These are phyloP conservation scores for Calidris pygmaea DNA, from an alignment of 2,113 vertebrate genomes.

Conservation along the genomic window DNA sequence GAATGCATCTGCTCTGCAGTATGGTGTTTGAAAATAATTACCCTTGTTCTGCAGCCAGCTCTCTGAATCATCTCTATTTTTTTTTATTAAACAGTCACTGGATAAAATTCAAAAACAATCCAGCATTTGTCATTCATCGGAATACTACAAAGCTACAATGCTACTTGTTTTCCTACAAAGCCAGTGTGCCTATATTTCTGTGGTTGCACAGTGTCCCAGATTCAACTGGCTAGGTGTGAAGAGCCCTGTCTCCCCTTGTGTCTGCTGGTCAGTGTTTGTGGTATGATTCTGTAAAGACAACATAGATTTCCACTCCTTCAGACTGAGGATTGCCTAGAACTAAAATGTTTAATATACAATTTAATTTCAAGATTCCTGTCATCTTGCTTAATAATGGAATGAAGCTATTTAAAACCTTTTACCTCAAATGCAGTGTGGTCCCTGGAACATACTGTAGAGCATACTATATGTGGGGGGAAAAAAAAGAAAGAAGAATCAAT, in stretches of 20 bases:
- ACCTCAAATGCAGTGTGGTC: neutral
- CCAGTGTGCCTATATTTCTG: neutral
- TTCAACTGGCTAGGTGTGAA: neutral
- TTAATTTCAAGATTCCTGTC: neutral
- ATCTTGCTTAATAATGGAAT: neutral
- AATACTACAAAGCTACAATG: neutral
- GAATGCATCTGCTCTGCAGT: neutral
- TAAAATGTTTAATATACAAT: neutral
- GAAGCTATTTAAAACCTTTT: neutral
- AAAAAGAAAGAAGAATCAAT: neutral
- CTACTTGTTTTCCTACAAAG: neutral
- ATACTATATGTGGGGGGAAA: no score
- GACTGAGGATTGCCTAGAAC: neutral
- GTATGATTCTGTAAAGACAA: neutral
- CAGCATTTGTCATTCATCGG: neutral
- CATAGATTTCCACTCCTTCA: neutral
- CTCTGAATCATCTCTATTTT: neutral
- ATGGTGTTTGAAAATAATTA: neutral
- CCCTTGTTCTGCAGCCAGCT: neutral
- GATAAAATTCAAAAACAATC: neutral
- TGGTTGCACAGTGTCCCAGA: neutral
- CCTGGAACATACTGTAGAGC: accelerated
- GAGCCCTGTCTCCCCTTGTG: neutral
- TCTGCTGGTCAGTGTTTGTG: neutral
- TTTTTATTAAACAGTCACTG: neutral